These are phyloP conservation scores for Drosophila nigricruria DNA, from an alignment of 2,888 invertebrate genomes.

Conservation along the genomic window DNA sequence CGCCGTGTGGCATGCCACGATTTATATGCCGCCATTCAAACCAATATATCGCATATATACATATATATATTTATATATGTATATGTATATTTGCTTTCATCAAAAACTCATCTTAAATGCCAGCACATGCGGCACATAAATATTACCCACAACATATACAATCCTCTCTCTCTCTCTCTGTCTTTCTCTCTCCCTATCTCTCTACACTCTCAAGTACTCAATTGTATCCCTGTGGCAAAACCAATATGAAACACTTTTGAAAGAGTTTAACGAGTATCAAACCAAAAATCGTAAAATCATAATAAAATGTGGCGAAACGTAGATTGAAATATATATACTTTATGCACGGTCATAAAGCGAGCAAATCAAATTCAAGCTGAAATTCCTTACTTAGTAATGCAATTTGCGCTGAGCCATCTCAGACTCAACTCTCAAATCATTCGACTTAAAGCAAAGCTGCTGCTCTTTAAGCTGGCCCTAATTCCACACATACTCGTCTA, in stretches of 20 bases:
- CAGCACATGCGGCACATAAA: conserved; percentile 68
- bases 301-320: conserved; percentile 35
- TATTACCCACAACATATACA: conserved; percentile 26
- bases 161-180: not conserved
- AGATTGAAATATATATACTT: conserved; percentile 23
- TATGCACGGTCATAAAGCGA: conserved; percentile 16
- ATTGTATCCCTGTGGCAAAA: conserved; percentile 21
- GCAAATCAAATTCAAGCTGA: not conserved
- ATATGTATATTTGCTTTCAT: conserved; percentile 60
- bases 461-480: conserved; percentile 9
- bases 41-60: conserved; percentile 33
- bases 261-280: conserved; percentile 45
- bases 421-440: not conserved
- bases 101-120: conserved; percentile 78
- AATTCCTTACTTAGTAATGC: not conserved
- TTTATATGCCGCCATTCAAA: conserved; percentile 52
- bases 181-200: not conserved
- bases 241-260: conserved; percentile 22
- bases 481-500: not conserved
- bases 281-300: conserved; percentile 45
- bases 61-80: not conserved
- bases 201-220: conserved; percentile 24
- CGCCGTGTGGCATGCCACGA: conserved; percentile 63
- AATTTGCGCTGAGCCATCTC: not conserved
- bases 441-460: not conserved